A percentile compares a stretch with the other conserved stretches of the same genome.
These are phyloP conservation scores for Aquatica leii DNA, from an alignment of 2,888 invertebrate species.

Conservation along the genomic window DNA sequence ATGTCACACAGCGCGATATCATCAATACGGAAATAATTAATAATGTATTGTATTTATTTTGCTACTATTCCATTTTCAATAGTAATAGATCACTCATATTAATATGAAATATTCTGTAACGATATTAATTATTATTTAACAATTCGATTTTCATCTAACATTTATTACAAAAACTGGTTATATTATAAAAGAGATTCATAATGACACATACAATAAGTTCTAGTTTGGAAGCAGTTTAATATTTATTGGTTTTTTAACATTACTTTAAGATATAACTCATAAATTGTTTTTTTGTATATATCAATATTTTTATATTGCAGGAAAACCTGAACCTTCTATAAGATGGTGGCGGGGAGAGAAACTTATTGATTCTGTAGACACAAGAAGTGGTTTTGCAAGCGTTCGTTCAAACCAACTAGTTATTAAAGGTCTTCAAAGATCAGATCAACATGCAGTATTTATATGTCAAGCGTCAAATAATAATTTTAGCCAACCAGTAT, in stretches of 20 bases:
- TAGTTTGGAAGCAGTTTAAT: too few species aligned
- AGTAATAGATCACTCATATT: background rate
- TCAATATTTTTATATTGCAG: slow-evolving; percentile 59
- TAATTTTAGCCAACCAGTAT: slow-evolving; percentile 73
- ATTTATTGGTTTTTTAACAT: too few species aligned
- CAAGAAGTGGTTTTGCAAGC: slow-evolving; percentile 61
- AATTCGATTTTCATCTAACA: slow-evolving; percentile 2
- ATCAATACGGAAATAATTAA: slow-evolving; percentile 4
- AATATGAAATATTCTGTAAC: slow-evolving; percentile 7
- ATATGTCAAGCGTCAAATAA: slow-evolving; percentile 82
- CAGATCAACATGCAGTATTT: slow-evolving; percentile 77
- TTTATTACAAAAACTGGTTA: background rate
- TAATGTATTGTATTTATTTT: slow-evolving; percentile 13
- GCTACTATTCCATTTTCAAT: slow-evolving; percentile 7
- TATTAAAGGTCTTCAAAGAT: slow-evolving; percentile 69
- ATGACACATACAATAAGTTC: too few species aligned
- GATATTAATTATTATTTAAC: slow-evolving; percentile 4
- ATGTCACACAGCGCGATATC: slow-evolving; percentile 2
- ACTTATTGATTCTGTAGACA: slow-evolving; percentile 69
- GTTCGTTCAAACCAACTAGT: slow-evolving; percentile 69
- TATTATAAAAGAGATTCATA: too few species aligned
- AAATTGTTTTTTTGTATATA: too few species aligned
- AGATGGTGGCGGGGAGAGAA: slow-evolving; percentile 79
- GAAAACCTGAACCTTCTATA: slow-evolving; percentile 75
- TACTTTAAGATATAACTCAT: too few species aligned